phyloP scores from a whole-genome alignment of 30 jellyfish, hydroid and myxozoan species.

The Chironex yamaguchii region DNA sequence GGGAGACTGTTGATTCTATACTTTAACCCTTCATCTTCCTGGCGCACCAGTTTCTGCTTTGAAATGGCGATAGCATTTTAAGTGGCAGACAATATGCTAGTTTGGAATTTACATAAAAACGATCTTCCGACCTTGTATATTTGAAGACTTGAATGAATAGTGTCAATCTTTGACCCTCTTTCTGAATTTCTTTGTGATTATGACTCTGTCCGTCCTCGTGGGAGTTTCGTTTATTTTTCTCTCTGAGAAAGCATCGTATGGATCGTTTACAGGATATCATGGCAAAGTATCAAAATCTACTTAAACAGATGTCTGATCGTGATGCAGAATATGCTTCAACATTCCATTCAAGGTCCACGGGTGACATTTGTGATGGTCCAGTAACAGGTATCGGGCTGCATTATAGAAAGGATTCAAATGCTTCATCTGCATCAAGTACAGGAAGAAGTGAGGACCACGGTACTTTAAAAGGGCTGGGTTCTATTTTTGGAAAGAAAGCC shows the following conservation, averaged over 20 bases:
- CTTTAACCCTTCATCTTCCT: too few relatives aligned
- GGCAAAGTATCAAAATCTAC: slow-evolving; percentile 49
- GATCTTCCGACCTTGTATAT: too few relatives aligned
- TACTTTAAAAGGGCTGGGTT: background rate
- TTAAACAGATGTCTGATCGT: slow-evolving; percentile 42
- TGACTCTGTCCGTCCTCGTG: too few relatives aligned
- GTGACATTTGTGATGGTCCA: slow-evolving; percentile 4
- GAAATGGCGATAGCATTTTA: too few relatives aligned
- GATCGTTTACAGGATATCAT: slow-evolving; percentile 39
- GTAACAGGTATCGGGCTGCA: background rate
- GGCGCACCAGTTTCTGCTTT: too few relatives aligned
- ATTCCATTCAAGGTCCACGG: slow-evolving; percentile 55
- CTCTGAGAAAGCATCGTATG: background rate
- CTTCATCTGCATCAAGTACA: background rate
- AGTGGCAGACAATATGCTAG: too few relatives aligned
- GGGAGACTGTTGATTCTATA: too few relatives aligned
- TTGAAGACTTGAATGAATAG: too few relatives aligned
- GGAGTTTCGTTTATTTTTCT: too few relatives aligned
- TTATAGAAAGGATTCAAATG: background rate
- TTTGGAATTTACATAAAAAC: too few relatives aligned
- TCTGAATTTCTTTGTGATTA: too few relatives aligned
- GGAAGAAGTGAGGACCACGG: background rate
- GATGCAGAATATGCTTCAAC: slow-evolving; percentile 55
- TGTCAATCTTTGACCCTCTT: too few relatives aligned
- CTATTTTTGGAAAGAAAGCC: slow-evolving; percentile 68